A percentile compares a stretch with the other conserved stretches of the same genome.
These are phyloP conservation scores for Zele albiditarsus DNA, from an alignment of 2,888 invertebrate genomes.

Conservation along the genomic window DNA sequence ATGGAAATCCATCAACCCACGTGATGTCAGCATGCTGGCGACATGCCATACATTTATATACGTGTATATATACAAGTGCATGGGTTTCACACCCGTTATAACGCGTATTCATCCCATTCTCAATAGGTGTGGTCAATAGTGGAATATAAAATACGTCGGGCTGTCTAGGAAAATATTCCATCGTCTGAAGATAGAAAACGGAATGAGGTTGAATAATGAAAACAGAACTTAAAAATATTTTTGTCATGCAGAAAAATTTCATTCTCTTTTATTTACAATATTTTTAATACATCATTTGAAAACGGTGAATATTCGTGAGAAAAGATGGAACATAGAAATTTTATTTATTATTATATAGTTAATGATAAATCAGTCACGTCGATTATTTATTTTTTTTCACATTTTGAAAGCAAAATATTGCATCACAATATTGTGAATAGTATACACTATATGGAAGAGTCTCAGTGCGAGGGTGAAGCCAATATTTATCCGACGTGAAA, in stretches of 20 bases:
- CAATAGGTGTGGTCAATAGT: background rate
- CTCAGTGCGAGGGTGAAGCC: background rate
- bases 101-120: background rate
- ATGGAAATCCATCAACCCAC: background rate
- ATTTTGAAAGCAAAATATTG: background rate
- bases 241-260: no score
- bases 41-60: background rate
- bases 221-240: no score
- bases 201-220: no score
- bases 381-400: background rate
- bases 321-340: no score
- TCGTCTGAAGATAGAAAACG: constrained; percentile 8
- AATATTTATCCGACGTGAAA: constrained; percentile 31
- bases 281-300: no score
- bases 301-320: no score
- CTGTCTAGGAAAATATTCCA: background rate
- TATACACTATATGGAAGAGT: background rate
- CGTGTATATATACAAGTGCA: background rate
- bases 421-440: background rate
- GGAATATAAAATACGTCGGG: background rate
- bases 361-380: no score
- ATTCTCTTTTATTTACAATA: no score
- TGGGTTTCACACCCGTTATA: background rate
- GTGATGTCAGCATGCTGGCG: background rate
- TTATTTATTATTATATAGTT: no score